Percentiles rank a stretch among this genome's conserved stretches.
Conservation (phyloP, 2,797 vertebrate genomes). For the Amblyraja radiata region DNA sequence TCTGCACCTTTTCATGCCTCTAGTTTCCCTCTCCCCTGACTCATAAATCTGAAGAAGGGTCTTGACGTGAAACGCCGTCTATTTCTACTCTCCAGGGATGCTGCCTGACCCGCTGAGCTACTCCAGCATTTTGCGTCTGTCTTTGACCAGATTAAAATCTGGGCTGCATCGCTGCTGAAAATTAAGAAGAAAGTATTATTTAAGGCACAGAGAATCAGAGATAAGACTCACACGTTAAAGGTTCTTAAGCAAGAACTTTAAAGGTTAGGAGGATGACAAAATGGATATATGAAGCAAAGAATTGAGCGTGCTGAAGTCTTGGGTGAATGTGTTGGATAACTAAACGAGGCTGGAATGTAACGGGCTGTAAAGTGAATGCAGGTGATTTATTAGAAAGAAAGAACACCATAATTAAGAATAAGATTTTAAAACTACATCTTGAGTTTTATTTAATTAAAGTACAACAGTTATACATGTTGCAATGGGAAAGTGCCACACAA, state of each 20-base stretch:
- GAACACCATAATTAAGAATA: neutral
- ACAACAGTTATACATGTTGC: neutral
- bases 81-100: too few species aligned
- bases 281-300: neutral
- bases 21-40: too few species aligned
- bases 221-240: neutral
- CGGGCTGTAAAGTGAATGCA: neutral
- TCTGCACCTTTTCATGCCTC: too few species aligned
- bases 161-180: neutral
- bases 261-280: neutral
- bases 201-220: neutral
- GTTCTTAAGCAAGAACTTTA: neutral
- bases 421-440: neutral
- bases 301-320: neutral
- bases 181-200: neutral
- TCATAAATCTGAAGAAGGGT: too few species aligned
- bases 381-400: neutral
- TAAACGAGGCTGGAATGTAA: too few species aligned
- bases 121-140: too few species aligned
- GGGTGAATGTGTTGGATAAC: too few species aligned
- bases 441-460: neutral
- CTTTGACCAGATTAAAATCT: neutral
- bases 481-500: neutral
- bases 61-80: too few species aligned
- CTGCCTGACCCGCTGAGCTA: too few species aligned